phyloP scores from a whole-genome alignment of 2,888 invertebrate species.

The Pemphredon lugubris region DNA sequence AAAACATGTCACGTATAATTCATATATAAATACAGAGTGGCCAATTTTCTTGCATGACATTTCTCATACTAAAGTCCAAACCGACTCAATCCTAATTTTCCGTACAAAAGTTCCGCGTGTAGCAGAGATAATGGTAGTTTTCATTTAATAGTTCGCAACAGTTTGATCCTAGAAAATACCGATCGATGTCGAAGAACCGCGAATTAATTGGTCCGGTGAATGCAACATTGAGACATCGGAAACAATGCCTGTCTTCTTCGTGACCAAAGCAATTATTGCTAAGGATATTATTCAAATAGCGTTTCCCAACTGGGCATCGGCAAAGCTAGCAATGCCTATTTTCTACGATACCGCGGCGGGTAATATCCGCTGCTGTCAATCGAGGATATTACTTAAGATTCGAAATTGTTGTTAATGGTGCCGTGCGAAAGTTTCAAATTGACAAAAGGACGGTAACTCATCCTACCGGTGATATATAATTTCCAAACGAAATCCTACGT shows the following conservation, averaged over 20 bases:
- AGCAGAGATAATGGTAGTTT: no score
- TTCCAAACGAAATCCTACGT: no score
- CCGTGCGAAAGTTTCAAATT: constrained; percentile 58
- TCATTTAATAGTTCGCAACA: background rate
- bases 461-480: no score
- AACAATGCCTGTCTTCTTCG: constrained; percentile 60
- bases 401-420: constrained; percentile 49
- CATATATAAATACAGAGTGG: no score
- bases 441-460: constrained; percentile 6
- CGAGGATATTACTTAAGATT: constrained; percentile 63
- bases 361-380: constrained; percentile 57
- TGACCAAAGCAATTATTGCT: constrained; percentile 64
- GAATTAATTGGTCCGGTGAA: constrained; percentile 50
- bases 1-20: no score
- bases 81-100: no score
- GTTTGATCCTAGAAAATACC: background rate
- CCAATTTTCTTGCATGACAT: background rate
- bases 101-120: no score
- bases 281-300: constrained; percentile 66
- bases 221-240: constrained; percentile 42
- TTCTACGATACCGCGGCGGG: constrained; percentile 46
- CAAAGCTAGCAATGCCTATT: constrained; percentile 48
- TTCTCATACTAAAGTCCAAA: background rate
- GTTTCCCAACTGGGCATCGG: constrained; percentile 62
- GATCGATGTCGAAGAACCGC: background rate